Evolutionary conservation across 2,113 vertebrate species (phyloP), one percentile per base, ranked within the genome.

Genomic region (Brachyhypopomus occidentalis): DNA sequence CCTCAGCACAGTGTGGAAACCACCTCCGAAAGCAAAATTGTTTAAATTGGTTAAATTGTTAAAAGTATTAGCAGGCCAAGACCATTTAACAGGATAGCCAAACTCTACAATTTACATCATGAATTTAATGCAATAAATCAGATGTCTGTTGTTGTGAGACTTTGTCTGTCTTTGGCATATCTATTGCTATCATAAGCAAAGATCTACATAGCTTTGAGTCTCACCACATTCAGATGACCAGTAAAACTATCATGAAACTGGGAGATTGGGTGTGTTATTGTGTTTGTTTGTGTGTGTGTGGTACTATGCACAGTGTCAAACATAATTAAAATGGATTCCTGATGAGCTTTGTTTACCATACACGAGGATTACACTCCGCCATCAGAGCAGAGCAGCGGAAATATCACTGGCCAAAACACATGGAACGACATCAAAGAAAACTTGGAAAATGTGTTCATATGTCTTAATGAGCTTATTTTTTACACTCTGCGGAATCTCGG

Each of bases 51-150:
- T n/a, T n/a, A n/a, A n/a, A n/a, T n/a, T n/a, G n/a, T n/a, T 16
- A n/a, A 77, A 62, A 55, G 56, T 8, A 23, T 66, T 30, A 83
- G 72, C 9, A 52, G 66, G 23, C 63, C 62, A 69, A 58, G 60
- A 12, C 5, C 72, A 80, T 84, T 30, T 84, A 75, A 75, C 59
- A 75, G 20, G 52, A 25, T 62, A 52, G 71, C 73, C 41, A 41
- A 71, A 52, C 56, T 67, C 23, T 60, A 45, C 34, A 58, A 76
- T 80, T 76, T 80, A 71, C 83, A 84, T 77, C 27, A 41, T 71
- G 64, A 70, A 73, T 80, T 62, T 62, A 67, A 80, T 67, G 52
- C 60, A 60, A 79, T 80, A 84, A 75, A 84, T 84, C 66, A 76
- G 34, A 2, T 0, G 5, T 16, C 69, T 56, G 16, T 45, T 80